Percentiles rank a stretch among this genome's conserved stretches.
These are phyloP conservation scores for Pandemis corylana DNA, from an alignment of 2,888 invertebrate species.

Conservation along the genomic window DNA sequence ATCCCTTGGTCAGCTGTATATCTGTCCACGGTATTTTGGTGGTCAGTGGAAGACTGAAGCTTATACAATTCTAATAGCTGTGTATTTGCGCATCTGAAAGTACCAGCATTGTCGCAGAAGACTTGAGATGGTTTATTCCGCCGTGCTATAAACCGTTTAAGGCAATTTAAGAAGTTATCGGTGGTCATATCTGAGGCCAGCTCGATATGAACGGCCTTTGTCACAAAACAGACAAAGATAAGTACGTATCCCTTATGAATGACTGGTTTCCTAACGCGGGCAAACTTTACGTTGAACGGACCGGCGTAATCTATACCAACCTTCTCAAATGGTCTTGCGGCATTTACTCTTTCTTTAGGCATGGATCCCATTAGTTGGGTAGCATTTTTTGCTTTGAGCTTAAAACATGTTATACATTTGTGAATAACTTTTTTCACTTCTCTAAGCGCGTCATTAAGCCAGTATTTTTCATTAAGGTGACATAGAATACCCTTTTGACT, in stretches of 20 bases:
- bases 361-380: constrained; percentile 13
- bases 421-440: no score
- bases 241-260: background rate
- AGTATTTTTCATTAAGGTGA: background rate
- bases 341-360: constrained; percentile 6
- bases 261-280: constrained; percentile 12
- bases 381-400: constrained; percentile 9
- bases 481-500: constrained; percentile 16
- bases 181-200: background rate
- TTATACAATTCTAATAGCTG: constrained; percentile 11
- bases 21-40: background rate
- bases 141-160: no score
- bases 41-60: background rate
- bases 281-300: constrained; percentile 7
- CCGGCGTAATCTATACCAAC: constrained; percentile 10
- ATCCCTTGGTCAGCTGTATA: no score
- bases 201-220: constrained; percentile 10
- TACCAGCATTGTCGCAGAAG: background rate
- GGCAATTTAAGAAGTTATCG: background rate
- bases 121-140: no score
- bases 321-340: constrained; percentile 3
- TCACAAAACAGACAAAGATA: constrained; percentile 14
- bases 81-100: constrained; percentile 5
- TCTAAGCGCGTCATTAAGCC: no score
- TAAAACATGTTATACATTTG: constrained; percentile 17